A percentile compares a stretch with the other conserved stretches of the same genome.
These are phyloP conservation scores for Callipepla squamata DNA, from an alignment of 2,113 vertebrate genomes.

Conservation along the genomic window DNA sequence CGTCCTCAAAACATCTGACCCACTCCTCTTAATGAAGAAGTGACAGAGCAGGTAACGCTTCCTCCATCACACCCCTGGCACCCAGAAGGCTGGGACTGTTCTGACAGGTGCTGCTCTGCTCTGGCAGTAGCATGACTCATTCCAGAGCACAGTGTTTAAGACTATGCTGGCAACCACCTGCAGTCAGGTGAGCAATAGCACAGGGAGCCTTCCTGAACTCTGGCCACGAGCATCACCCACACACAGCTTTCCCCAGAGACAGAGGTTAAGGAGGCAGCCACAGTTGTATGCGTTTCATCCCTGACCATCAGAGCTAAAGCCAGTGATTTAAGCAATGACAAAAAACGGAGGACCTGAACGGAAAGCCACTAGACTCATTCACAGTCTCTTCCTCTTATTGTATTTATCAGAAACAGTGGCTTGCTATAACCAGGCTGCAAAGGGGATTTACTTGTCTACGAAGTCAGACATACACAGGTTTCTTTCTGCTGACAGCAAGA, in stretches of 20 bases:
- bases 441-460: not conserved
- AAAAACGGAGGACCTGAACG: not conserved
- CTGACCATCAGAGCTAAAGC: not conserved
- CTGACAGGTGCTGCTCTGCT: too few relatives aligned
- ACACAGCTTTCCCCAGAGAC: too few relatives aligned
- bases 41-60: not conserved
- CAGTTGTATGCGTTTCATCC: not conserved
- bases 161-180: accelerated
- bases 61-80: accelerated
- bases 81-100: not conserved
- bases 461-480: not conserved
- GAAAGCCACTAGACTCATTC: not conserved
- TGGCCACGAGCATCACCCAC: not conserved
- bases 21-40: accelerated
- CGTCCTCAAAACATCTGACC: not conserved
- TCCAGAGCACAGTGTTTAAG: not conserved
- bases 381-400: too few relatives aligned
- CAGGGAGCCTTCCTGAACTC: not conserved
- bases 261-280: not conserved
- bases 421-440: not conserved
- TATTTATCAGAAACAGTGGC: not conserved
- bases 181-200: accelerated
- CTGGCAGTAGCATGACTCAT: accelerated
- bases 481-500: not conserved
- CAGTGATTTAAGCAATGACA: not conserved